These are phyloP conservation scores for Tinamus major DNA, from an alignment of 2,797 vertebrate species.

Conservation along the genomic window DNA sequence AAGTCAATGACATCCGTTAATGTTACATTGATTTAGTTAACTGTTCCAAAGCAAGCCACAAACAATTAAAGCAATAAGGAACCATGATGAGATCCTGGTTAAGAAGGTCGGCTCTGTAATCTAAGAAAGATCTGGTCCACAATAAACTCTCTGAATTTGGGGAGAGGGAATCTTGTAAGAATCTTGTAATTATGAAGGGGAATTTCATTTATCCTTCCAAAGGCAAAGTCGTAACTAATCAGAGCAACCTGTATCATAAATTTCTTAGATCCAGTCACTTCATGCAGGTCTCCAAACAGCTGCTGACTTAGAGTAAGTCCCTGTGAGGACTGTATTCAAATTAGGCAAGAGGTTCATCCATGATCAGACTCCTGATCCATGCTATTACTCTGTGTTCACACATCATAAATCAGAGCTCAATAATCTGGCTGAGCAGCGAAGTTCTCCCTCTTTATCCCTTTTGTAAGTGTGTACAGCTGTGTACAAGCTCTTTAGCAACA, in stretches of 20 bases:
- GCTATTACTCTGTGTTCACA: not conserved
- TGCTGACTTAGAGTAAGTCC: not conserved
- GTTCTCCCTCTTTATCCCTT: not conserved
- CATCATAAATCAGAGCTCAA: not conserved
- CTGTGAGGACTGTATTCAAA: not conserved
- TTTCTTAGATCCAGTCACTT: not conserved
- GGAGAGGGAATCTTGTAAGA: not conserved
- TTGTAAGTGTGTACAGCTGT: not conserved
- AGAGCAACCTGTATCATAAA: not conserved
- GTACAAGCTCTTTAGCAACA: not conserved
- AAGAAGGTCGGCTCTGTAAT: not conserved
- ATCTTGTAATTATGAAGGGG: not conserved
- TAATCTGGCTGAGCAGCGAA: not conserved
- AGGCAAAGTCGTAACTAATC: not conserved
- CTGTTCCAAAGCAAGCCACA: not conserved
- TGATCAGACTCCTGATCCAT: not conserved
- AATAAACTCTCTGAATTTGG: not conserved
- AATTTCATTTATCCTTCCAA: slow-evolving; percentile 9
- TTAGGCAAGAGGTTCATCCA: not conserved
- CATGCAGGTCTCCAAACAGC: not conserved
- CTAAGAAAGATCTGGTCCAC: not conserved
- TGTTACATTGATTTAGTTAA: not conserved
- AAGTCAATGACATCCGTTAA: slow-evolving; percentile 18
- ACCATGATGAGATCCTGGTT: not conserved
- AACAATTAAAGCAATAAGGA: not conserved